These are phyloP conservation scores for Diploscapter pachys DNA, from an alignment of 1,140 invertebrate species.

Conservation along the genomic window DNA sequence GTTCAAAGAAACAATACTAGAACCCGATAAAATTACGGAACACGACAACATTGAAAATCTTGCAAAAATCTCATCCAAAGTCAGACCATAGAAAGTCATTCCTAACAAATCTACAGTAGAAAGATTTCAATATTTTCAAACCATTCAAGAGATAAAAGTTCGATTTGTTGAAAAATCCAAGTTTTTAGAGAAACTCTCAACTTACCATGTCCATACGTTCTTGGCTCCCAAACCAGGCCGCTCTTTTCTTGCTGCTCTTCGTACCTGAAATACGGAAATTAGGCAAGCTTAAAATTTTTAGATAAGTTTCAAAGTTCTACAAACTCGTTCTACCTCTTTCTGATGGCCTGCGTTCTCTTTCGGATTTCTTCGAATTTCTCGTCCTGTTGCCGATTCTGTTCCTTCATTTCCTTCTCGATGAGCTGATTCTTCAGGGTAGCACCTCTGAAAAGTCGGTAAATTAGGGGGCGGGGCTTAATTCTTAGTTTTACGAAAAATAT, in stretches of 20 bases:
- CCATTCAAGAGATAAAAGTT: not conserved
- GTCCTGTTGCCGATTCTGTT: conserved; percentile 54
- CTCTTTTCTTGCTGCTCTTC: conserved; percentile 34
- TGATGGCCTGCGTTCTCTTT: conserved; percentile 48
- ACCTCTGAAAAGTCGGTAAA: conserved; percentile 42
- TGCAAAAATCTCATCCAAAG: conserved; percentile 5
- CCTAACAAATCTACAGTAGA: not conserved
- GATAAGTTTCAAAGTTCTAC: not conserved
- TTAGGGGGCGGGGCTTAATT: no score
- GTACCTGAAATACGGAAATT: conserved; percentile 18
- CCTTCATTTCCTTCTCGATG: conserved; percentile 57
- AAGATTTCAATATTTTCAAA: not conserved
- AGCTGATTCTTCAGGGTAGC: conserved; percentile 57
- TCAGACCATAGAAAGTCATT: not conserved
- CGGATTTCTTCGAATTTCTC: conserved; percentile 54
- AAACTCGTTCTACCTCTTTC: conserved; percentile 42
- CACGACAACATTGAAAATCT: conserved; percentile 6
- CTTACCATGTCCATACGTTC: conserved; percentile 58
- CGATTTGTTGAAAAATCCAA: conserved; percentile 1
- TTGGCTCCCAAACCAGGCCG: conserved; percentile 37
- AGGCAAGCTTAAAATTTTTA: not conserved
- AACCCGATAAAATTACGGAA: not conserved
- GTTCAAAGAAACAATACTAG: no score
- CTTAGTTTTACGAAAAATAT: no score
- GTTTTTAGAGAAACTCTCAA: conserved; percentile 16